Evolutionary conservation across 2,113 vertebrate genomes (phyloP).

Genomic region (Colius striatus): DNA sequence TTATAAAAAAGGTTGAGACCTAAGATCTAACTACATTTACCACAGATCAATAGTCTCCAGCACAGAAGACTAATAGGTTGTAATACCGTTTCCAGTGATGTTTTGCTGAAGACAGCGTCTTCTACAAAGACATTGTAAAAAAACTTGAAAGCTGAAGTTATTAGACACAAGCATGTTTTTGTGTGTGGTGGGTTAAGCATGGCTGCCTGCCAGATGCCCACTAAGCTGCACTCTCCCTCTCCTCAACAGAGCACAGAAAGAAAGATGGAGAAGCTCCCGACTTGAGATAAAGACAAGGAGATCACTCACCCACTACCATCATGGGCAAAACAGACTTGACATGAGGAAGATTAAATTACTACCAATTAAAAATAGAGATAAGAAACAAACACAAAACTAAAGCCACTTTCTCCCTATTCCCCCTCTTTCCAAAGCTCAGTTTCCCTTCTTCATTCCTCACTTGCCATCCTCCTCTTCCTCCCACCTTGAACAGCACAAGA

Average conservation of each 20-base stretch:
- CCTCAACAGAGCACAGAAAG: not conserved
- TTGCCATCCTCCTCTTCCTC: not conserved
- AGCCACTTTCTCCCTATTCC: not conserved
- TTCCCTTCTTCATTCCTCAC: not conserved
- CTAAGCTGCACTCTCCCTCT: not conserved
- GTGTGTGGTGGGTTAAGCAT: not conserved
- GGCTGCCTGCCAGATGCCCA: not conserved
- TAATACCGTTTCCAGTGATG: not conserved
- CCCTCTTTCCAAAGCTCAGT: not conserved
- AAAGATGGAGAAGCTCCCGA: not conserved
- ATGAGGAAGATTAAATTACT: not conserved
- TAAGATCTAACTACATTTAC: not conserved
- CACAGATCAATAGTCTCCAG: not conserved
- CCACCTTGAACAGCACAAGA: fast-evolving
- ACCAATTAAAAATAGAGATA: not conserved
- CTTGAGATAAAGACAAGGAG: not conserved
- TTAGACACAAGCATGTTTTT: not conserved
- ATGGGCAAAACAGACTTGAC: not conserved
- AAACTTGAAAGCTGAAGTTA: not conserved
- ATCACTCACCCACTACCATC: not conserved
- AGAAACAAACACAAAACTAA: not conserved
- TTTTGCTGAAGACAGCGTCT: not conserved
- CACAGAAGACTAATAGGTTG: not conserved
- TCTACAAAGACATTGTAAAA: not conserved
- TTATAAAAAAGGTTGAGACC: not conserved